phyloP scores from a whole-genome alignment of 2,888 invertebrate species.

The Ischnus inquisitorius region DNA sequence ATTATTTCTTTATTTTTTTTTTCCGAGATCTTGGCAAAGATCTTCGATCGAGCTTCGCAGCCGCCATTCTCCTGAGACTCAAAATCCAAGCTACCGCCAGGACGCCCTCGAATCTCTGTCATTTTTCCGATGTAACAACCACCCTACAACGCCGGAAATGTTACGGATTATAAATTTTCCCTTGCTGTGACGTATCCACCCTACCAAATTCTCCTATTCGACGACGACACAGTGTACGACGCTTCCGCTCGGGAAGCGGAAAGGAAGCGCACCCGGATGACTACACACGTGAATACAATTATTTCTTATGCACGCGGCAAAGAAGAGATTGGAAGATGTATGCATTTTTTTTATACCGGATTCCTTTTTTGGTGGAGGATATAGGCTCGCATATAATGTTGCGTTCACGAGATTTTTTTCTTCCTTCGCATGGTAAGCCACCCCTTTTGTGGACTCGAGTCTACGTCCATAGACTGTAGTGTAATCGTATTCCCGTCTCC shows the following conservation, averaged over 20 bases:
- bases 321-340: background rate
- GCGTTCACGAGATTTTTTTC: slow-evolving; percentile 59
- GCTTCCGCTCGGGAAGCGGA: slow-evolving; percentile 34
- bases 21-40: slow-evolving; percentile 4
- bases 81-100: background rate
- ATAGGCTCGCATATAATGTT: slow-evolving; percentile 72
- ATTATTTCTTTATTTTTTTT: background rate
- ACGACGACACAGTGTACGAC: slow-evolving; percentile 20
- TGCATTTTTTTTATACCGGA: slow-evolving; percentile 1
- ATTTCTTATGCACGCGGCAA: slow-evolving; percentile 51
- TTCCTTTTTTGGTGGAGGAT: slow-evolving; percentile 15
- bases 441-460: slow-evolving; percentile 57
- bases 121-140: slow-evolving; percentile 19
- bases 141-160: slow-evolving; percentile 76
- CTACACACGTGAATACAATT: slow-evolving; percentile 77
- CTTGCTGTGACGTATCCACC: slow-evolving; percentile 56
- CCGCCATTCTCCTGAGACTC: slow-evolving; percentile 28
- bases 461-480: slow-evolving; percentile 42
- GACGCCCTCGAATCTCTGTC: slow-evolving; percentile 3
- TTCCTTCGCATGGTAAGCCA: slow-evolving; percentile 49
- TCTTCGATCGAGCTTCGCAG: slow-evolving; percentile 18
- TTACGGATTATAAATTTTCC: slow-evolving; percentile 80
- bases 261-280: slow-evolving; percentile 34
- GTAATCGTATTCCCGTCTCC: slow-evolving; percentile 42
- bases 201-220: slow-evolving; percentile 53